Conservation (phyloP, 2,888 invertebrate species). For the Bombylius discolor region DNA sequence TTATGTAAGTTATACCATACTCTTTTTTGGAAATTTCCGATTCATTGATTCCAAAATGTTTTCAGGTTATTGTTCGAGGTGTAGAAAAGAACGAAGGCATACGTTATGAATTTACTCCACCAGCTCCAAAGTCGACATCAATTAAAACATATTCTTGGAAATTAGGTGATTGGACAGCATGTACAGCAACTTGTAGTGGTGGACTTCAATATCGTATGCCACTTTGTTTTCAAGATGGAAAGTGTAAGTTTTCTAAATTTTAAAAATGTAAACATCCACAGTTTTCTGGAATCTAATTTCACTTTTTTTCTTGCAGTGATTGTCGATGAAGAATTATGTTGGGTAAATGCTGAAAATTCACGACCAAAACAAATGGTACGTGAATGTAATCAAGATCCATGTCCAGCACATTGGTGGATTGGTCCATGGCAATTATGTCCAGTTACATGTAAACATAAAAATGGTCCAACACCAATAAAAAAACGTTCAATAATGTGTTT, state of each 20-base stretch:
- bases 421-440: conserved; percentile 79
- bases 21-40: not conserved
- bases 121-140: conserved; percentile 41
- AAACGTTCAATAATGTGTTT: conserved; percentile 59
- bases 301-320: conserved; percentile 35
- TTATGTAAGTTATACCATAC: conserved; percentile 47
- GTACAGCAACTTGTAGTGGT: conserved; percentile 63
- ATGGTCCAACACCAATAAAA: conserved; percentile 44
- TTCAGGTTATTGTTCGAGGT: conserved; percentile 57
- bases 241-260: conserved; percentile 27
- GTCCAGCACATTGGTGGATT: conserved; percentile 73
- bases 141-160: conserved; percentile 59
- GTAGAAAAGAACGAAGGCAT: conserved; percentile 67
- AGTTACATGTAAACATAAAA: conserved; percentile 43
- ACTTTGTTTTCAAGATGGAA: conserved; percentile 38
- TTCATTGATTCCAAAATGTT: conserved; percentile 2
- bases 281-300: too few species aligned
- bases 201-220: conserved; percentile 50
- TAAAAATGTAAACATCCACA: not conserved
- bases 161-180: conserved; percentile 68
- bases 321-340: conserved; percentile 47
- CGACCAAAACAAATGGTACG: conserved; percentile 48
- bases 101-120: conserved; percentile 62
- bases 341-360: conserved; percentile 41
- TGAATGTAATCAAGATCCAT: conserved; percentile 51